Conservation (phyloP, 2,113 vertebrate species). For the Phycodurus eques region DNA sequence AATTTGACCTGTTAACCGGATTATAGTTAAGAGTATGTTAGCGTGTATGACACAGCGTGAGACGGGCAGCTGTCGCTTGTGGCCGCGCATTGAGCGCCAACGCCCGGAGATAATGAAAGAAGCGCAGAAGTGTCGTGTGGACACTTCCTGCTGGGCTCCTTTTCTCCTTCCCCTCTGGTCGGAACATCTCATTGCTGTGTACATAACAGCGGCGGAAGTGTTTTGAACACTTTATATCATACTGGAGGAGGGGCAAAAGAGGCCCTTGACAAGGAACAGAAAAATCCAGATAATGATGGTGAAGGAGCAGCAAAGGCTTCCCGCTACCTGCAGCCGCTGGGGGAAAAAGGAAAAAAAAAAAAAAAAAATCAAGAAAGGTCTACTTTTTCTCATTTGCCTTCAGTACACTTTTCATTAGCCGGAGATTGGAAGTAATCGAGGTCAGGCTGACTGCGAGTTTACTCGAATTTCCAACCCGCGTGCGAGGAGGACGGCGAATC, state of each 20-base stretch:
- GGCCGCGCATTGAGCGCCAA: slow-evolving; percentile 18
- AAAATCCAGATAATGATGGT: slow-evolving; percentile 9
- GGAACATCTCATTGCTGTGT: background rate
- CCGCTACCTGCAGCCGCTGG: background rate
- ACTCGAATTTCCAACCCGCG: slow-evolving; percentile 37
- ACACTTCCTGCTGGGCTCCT: slow-evolving; percentile 30
- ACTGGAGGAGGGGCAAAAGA: slow-evolving; percentile 15
- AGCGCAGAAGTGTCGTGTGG: slow-evolving; percentile 13
- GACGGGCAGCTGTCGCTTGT: slow-evolving; percentile 33
- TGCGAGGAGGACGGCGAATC: slow-evolving; percentile 38
- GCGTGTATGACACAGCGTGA: slow-evolving; percentile 2
- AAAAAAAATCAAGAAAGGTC: background rate
- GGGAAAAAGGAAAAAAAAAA: background rate
- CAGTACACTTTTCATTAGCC: slow-evolving; percentile 10
- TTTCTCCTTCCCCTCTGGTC: slow-evolving; percentile 1
- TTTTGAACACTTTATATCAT: slow-evolving; percentile 4
- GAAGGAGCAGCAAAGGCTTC: background rate
- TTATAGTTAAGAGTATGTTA: no score
- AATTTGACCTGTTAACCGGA: no score
- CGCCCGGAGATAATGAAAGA: slow-evolving; percentile 51
- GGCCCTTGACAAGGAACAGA: slow-evolving; percentile 6
- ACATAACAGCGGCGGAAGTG: slow-evolving; percentile 9
- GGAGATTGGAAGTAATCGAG: slow-evolving; percentile 43
- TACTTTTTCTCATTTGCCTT: slow-evolving; percentile 25
- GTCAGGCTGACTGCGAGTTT: slow-evolving; percentile 32